Evolutionary conservation across 2,888 invertebrate genomes (phyloP).

Genomic region (Sesia bembeciformis): DNA sequence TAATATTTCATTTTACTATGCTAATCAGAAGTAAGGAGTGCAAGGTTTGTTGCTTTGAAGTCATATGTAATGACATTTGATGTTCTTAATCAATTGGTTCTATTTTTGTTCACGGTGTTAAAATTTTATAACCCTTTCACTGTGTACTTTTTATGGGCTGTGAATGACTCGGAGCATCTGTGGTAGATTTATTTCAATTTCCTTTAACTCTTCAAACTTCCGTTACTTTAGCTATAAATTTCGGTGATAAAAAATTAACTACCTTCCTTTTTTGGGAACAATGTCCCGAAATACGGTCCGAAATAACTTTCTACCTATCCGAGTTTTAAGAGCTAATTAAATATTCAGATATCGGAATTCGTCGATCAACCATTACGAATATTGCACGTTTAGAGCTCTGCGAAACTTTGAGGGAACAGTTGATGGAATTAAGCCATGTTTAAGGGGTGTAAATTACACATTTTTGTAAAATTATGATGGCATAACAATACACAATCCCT

Average conservation of each 20-base stretch:
- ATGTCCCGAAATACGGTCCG: conserved; percentile 17
- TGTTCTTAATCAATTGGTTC: conserved; percentile 8
- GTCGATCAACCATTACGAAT: too few relatives aligned
- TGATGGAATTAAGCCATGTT: too few relatives aligned
- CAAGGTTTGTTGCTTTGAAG: too few relatives aligned
- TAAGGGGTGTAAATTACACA: too few relatives aligned
- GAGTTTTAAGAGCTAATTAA: too few relatives aligned
- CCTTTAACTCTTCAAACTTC: conserved; percentile 59
- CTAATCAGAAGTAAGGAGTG: too few relatives aligned
- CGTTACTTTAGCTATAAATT: conserved; percentile 51
- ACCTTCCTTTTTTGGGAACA: conserved; percentile 37
- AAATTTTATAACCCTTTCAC: conserved; percentile 56
- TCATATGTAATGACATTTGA: background rate
- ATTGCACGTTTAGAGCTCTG: too few relatives aligned
- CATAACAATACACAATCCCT: too few relatives aligned
- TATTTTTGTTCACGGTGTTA: conserved; percentile 42
- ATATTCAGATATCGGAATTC: too few relatives aligned
- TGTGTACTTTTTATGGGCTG: conserved; percentile 52
- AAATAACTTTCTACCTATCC: background rate
- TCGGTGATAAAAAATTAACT: conserved; percentile 55
- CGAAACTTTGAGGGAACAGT: too few relatives aligned
- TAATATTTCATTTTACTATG: too few relatives aligned
- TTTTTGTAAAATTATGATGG: too few relatives aligned
- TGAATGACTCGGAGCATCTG: conserved; percentile 64
- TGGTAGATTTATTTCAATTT: conserved; percentile 65